Evolutionary conservation across 2,113 vertebrate species (phyloP).

Genomic region (Chaetura pelagica): DNA sequence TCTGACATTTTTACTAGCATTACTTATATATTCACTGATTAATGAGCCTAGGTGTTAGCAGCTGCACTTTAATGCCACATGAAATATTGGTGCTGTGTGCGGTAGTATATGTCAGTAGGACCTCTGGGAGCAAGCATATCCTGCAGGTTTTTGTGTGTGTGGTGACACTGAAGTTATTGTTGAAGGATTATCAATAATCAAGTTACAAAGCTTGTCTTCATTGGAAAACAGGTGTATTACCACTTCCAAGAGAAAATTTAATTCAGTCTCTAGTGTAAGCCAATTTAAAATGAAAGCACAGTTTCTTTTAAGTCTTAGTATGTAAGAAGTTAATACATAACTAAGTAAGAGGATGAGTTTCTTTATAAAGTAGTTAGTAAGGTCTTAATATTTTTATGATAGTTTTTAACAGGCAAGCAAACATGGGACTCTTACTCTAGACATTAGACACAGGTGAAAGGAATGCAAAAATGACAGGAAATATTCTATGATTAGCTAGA

Average conservation of each 20-base stretch:
- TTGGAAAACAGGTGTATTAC: background rate
- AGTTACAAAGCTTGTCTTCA: background rate
- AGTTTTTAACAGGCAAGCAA: background rate
- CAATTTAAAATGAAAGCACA: background rate
- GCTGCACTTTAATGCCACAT: background rate
- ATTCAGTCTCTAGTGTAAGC: background rate
- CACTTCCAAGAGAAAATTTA: background rate
- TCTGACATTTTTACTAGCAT: background rate
- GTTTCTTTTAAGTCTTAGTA: background rate
- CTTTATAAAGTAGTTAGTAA: background rate
- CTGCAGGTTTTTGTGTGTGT: background rate
- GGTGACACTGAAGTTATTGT: background rate
- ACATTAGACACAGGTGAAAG: background rate
- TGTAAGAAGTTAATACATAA: background rate
- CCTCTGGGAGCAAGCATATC: background rate
- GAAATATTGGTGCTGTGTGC: background rate
- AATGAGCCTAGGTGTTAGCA: background rate
- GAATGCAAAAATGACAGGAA: background rate
- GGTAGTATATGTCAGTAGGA: background rate
- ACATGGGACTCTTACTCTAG: background rate
- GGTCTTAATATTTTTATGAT: background rate
- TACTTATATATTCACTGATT: background rate
- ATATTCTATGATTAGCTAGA: background rate
- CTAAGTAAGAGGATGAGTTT: background rate
- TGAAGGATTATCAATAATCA: background rate